Evolutionary conservation across 2,888 invertebrate genomes (phyloP).

Genomic region (Metopia argyrocephala): DNA sequence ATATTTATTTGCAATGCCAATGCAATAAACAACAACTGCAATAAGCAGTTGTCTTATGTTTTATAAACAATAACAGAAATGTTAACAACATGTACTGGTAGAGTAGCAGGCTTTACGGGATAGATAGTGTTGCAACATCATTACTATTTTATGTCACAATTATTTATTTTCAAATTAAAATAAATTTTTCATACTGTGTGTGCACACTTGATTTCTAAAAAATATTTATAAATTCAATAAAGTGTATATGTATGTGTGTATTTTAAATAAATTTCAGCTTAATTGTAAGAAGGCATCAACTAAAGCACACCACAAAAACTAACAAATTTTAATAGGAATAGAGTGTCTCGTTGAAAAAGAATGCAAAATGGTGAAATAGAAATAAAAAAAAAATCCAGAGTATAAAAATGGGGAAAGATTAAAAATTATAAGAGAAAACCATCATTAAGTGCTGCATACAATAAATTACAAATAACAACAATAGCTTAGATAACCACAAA

Average conservation of each 20-base stretch:
- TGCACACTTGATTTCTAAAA: no score
- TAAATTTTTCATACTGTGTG: slow-evolving; percentile 18
- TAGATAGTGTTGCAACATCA: slow-evolving; percentile 22
- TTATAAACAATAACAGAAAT: slow-evolving; percentile 38
- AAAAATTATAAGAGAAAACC: slow-evolving; percentile 47
- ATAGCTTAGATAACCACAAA: slow-evolving; percentile 1
- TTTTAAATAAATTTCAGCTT: slow-evolving; percentile 42
- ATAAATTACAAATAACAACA: slow-evolving; percentile 36
- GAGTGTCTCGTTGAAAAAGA: slow-evolving; percentile 26
- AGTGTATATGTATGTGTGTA: background rate
- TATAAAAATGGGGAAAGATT: no score
- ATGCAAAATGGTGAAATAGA: slow-evolving; percentile 41
- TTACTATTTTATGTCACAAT: slow-evolving; percentile 51
- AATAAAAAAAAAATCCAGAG: slow-evolving; percentile 18
- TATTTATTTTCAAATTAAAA: slow-evolving; percentile 21
- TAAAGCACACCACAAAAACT: background rate
- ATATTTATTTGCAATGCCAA: slow-evolving; percentile 51
- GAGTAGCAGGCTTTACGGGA: slow-evolving; percentile 35
- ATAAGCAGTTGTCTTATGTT: slow-evolving; percentile 33
- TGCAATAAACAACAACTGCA: slow-evolving; percentile 38
- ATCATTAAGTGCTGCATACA: slow-evolving; percentile 50
- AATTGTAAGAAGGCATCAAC: slow-evolving; percentile 15
- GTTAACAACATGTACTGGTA: slow-evolving; percentile 44
- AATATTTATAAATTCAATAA: background rate
- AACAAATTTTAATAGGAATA: slow-evolving; percentile 1